phyloP scores from a whole-genome alignment of 2,113 vertebrate genomes.

The Illadopsis cleaveri region DNA sequence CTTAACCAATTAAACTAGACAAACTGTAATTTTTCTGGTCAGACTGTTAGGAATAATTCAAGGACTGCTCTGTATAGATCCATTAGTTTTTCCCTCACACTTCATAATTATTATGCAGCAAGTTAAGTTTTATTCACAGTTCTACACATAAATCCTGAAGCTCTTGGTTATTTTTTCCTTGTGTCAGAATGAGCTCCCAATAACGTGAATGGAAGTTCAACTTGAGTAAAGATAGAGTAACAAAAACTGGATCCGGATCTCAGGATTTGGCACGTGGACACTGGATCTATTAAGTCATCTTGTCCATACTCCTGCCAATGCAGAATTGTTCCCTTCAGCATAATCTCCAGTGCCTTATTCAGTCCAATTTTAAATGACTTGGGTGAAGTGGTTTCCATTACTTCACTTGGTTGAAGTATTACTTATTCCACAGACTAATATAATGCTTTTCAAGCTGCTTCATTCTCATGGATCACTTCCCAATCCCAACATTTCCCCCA shows the following conservation, averaged over 20 bases:
- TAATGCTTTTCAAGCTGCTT: slow-evolving; percentile 64
- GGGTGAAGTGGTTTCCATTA: slow-evolving; percentile 69
- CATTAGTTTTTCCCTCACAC: neutral
- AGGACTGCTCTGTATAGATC: neutral
- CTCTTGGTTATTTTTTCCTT: slow-evolving; percentile 2
- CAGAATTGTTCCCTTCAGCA: slow-evolving; percentile 59
- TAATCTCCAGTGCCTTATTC: slow-evolving; percentile 61
- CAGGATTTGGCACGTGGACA: slow-evolving; percentile 51
- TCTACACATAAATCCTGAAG: neutral
- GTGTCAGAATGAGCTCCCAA: slow-evolving; percentile 2
- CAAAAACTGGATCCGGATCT: slow-evolving; percentile 54
- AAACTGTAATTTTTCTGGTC: neutral
- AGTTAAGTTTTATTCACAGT: neutral
- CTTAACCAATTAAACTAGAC: neutral
- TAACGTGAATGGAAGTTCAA: slow-evolving; percentile 39
- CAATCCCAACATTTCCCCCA: slow-evolving; percentile 62
- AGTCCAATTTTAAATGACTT: slow-evolving; percentile 62
- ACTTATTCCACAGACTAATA: slow-evolving; percentile 69
- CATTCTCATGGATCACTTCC: slow-evolving; percentile 65
- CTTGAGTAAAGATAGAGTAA: slow-evolving; percentile 36
- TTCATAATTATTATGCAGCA: neutral
- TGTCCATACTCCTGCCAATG: slow-evolving; percentile 56
- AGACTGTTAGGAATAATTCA: neutral
- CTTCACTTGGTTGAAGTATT: slow-evolving; percentile 69
- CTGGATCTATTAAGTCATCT: slow-evolving; percentile 61